Evolutionary conservation across 2,888 invertebrate genomes (phyloP).

Genomic region (Drosophila algonquin): DNA sequence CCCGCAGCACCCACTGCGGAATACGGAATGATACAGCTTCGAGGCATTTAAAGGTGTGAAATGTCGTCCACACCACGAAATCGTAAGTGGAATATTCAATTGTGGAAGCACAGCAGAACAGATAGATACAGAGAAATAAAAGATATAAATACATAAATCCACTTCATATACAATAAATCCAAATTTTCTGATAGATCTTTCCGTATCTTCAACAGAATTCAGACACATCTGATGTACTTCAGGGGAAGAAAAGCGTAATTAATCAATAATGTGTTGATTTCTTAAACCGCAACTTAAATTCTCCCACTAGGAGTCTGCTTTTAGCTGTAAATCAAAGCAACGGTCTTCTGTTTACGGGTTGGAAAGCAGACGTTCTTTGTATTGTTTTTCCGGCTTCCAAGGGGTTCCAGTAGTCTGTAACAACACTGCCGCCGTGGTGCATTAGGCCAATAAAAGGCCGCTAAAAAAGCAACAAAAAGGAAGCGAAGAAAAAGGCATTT

Average conservation of each 20-base stretch:
- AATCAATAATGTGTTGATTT: neutral
- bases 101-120: neutral
- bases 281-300: no score
- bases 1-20: constrained; percentile 11
- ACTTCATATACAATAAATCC: neutral
- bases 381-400: no score
- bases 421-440: constrained; percentile 18
- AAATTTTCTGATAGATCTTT: neutral
- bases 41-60: constrained; percentile 28
- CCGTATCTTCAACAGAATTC: no score
- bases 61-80: constrained; percentile 22
- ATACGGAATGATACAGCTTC: constrained; percentile 21
- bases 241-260: no score
- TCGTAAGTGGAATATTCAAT: constrained; percentile 31
- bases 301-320: neutral
- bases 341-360: neutral
- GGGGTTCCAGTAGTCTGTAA: constrained; percentile 6
- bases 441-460: constrained; percentile 62
- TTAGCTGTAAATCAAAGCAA: constrained; percentile 2
- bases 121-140: neutral
- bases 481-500: constrained; percentile 20
- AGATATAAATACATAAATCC: neutral
- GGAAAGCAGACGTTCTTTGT: constrained; percentile 16
- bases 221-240: no score
- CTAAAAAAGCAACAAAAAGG: constrained; percentile 54